Conservation (phyloP, 2,797 vertebrate species). For the Chloroceryle inda region DNA sequence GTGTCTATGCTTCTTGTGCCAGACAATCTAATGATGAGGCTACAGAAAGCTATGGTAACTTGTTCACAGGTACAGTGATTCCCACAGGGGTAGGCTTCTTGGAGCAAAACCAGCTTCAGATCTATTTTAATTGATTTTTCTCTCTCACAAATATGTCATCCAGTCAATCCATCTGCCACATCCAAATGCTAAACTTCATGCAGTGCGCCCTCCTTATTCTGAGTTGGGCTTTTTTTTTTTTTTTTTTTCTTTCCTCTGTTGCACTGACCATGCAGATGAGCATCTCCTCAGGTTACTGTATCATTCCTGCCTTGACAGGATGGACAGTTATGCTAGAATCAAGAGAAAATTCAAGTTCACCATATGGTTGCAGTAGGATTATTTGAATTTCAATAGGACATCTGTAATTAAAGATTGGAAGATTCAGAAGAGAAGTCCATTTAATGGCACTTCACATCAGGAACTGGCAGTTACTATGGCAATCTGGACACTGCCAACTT, state of each 20-base stretch:
- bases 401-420: not conserved
- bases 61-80: rapidly evolving
- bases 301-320: not conserved
- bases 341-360: not conserved
- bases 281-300: not conserved
- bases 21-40: not conserved
- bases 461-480: not conserved
- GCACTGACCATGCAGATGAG: not conserved
- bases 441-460: not conserved
- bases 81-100: not conserved
- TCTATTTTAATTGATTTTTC: not conserved
- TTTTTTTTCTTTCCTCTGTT: not conserved
- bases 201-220: not conserved
- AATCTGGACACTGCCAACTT: not conserved
- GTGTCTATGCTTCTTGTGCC: not conserved
- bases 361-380: not conserved
- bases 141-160: not conserved
- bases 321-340: not conserved
- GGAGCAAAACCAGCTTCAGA: not conserved
- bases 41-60: not conserved
- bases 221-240: not conserved
- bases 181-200: not conserved
- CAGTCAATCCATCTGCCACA: not conserved
- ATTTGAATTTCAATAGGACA: not conserved
- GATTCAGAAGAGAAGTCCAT: not conserved